Conservation (phyloP, 2,113 vertebrate species). For the Isurus oxyrinchus region DNA sequence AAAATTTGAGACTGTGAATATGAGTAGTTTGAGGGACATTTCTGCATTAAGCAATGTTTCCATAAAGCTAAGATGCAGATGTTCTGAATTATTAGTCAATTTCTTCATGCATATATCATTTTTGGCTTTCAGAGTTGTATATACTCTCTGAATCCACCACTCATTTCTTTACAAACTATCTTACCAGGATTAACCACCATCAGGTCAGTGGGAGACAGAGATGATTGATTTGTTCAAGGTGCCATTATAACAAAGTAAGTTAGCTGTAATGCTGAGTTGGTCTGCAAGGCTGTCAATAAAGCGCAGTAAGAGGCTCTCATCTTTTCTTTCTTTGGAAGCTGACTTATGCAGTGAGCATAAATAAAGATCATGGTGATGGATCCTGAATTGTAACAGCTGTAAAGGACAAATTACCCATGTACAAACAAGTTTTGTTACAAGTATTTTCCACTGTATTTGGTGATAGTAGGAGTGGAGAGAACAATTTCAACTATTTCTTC, state of each 20-base stretch:
- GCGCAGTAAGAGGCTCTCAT: neutral
- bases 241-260: neutral
- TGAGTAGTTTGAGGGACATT: neutral
- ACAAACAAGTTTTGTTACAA: neutral
- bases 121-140: neutral
- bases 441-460: neutral
- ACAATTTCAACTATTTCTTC: neutral
- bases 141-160: neutral
- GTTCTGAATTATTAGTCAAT: neutral
- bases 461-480: neutral
- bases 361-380: neutral
- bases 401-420: neutral
- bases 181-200: neutral
- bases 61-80: neutral
- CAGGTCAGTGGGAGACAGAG: neutral
- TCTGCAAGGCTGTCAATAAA: neutral
- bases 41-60: neutral
- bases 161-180: neutral
- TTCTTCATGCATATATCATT: neutral
- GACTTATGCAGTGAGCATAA: neutral
- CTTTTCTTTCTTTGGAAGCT: neutral
- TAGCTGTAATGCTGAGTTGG: neutral
- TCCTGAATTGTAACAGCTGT: neutral
- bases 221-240: neutral
- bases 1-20: neutral